Evolutionary conservation across 1,140 invertebrate genomes (phyloP), one percentile per base, ranked within the genome.

Genomic region (Drosophila chauvacae): DNA sequence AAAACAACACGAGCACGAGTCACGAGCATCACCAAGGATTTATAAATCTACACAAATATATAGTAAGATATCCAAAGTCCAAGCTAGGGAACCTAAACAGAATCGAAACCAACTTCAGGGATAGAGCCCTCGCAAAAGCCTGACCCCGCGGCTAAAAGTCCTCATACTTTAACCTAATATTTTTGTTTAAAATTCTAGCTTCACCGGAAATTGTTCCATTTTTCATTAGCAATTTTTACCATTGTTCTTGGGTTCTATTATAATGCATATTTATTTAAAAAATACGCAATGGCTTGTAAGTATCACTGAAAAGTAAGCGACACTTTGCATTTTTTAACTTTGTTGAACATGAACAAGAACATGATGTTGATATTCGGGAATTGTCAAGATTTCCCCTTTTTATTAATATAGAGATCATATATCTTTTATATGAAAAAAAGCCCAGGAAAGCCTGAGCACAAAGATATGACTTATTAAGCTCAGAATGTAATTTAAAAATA

Each of bases 31-130:
- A 55, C 18, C 51, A 55, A 20, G n/a, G n/a, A 20, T 9, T 35
- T 37, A 7, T 35, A 10, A 30, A 23, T n/a, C 7, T 14, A 23
- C 11, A 13, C 1, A 7, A n/a, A n/a, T 7, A 14, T 13, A 6
- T 37, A 23, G 23, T 14, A 16, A n/a, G 28, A 16, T 18, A n/a
- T 23, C 28, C 51, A n/a, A 41, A 23, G 33, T 70, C 42, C 18
- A 56, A 39, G 18, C 42, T 50, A n/a, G 7, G 14, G 23, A 30
- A 42, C 18, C 69, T 42, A 37, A 72, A 60, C 69, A 71, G 60
- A 51, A 72, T 72, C 68, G 70, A 73, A 73, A 72, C 53, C 20
- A 56, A 39, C 9, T 23, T 16, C 13, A 13, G 35, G 11, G 4
- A 37, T 13, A 37, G 4, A 37, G 35, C 35, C 13, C 35, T 37